A percentile compares a stretch with the other conserved stretches of the same genome.
Conservation (phyloP, 2,888 invertebrate species). For the Agriopis aurantiaria region DNA sequence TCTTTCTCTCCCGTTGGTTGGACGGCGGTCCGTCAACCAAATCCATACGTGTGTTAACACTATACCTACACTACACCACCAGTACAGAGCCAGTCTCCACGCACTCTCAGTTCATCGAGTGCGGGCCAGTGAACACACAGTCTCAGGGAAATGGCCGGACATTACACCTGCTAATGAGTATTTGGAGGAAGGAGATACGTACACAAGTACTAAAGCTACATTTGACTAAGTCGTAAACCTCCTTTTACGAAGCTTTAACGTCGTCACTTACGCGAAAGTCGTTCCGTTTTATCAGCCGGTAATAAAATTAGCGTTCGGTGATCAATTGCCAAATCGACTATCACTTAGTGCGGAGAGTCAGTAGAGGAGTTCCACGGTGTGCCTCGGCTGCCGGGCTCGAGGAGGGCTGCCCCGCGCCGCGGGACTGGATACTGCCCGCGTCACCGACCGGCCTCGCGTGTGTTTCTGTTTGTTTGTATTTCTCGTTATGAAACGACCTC, state of each 20-base stretch:
- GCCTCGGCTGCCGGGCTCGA: neutral
- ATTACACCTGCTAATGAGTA: neutral
- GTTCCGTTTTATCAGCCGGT: constrained; percentile 12
- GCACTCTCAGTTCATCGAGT: too few relatives aligned
- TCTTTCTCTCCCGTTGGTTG: too few relatives aligned
- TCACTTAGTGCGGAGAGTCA: constrained; percentile 10
- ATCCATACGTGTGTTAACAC: too few relatives aligned
- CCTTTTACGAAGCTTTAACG: constrained; percentile 17
- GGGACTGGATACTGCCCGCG: neutral
- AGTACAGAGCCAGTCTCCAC: too few relatives aligned
- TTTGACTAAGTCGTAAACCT: constrained; percentile 1
- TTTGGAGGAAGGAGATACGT: neutral
- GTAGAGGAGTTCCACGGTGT: too few relatives aligned
- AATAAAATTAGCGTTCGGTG: constrained; percentile 12
- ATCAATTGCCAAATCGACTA: constrained; percentile 17
- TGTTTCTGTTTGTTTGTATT: neutral
- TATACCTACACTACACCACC: too few relatives aligned
- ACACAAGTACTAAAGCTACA: neutral
- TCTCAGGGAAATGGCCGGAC: too few relatives aligned
- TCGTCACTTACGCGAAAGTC: neutral
- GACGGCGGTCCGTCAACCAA: too few relatives aligned
- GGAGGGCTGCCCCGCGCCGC: neutral
- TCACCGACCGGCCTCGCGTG: neutral
- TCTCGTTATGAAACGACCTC: constrained; percentile 1
- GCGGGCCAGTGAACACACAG: too few relatives aligned